Evolutionary conservation across 2,888 invertebrate genomes (phyloP), one percentile per base, ranked within the genome.

Genomic region (Stenodera caucasica): DNA sequence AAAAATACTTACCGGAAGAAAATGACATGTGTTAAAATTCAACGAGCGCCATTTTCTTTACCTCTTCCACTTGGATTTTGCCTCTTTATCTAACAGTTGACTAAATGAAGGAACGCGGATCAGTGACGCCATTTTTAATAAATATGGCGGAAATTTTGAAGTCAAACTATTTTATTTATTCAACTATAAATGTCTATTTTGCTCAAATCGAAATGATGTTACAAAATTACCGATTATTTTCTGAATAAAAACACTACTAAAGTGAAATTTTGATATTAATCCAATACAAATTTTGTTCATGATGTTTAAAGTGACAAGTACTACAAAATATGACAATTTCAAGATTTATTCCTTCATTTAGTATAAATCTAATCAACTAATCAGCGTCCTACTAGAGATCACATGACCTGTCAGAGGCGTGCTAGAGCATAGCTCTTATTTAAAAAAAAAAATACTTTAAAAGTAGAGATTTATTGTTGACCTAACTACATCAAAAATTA

Each of bases 1-100:
- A 49, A 29, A 30, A 55, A 66, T 58, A 66, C 79, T 79, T 75
- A 79, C 80, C 78, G 76, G 77, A 77, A 73, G 68, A 72, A 73
- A 75, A 70, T 78, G 77, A 78, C 80, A 80, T 79, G 79, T 79
- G 78, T 75, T 79, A 79, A 76, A 77, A 76, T 69, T 73, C 74
- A 72, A 71, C 53, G 66, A 71, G 74, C 78, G 78, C 80, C 80
- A 80, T 80, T 78, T 77, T 73, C 70, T 65, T 15, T 60, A 57
- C 29, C 49, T 53, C 53, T 55, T 54, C 49, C 55, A 55, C 32
- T 55, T 15, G 37, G 45, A 45, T 45, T 45, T 45, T 45, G 21
- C 21, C 18, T 45, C 45, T 45, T 11, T 21, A 18, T 45, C 11
- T 11, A 18, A 21, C 45, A 8, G 2, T 5, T 45, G 11, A 18